These are phyloP conservation scores for Bufotes viridis DNA, from an alignment of 2,797 vertebrate species.

Conservation along the genomic window DNA sequence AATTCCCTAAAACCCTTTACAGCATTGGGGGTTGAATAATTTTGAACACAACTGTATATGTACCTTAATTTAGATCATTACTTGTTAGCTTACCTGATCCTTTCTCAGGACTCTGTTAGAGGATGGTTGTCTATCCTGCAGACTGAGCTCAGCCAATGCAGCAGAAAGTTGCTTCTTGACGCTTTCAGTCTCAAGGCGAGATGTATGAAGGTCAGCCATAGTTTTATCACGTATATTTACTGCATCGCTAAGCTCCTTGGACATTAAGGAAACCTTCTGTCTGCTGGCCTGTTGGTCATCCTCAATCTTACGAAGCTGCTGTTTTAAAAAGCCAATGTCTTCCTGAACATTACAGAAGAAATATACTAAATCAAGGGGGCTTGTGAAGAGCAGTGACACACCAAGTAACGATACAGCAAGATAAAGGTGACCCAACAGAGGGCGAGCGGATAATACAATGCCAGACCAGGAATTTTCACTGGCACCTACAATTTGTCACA, in stretches of 20 bases:
- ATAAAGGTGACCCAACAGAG: background rate
- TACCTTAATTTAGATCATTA: background rate
- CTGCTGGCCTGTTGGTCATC: constrained; percentile 92
- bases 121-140: constrained; percentile 75
- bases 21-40: too few species aligned
- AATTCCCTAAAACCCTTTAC: too few species aligned
- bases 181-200: constrained; percentile 86
- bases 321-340: constrained; percentile 83
- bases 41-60: too few species aligned
- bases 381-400: background rate
- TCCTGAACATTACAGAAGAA: constrained; percentile 74
- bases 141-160: constrained; percentile 78
- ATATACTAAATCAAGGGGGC: constrained; percentile 21
- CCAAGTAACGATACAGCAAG: background rate
- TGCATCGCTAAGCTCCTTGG: constrained; percentile 91
- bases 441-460: too few species aligned
- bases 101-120: constrained; percentile 77
- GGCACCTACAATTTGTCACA: too few species aligned
- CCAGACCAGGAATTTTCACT: too few species aligned
- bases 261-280: constrained; percentile 87
- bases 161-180: constrained; percentile 86
- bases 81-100: constrained; percentile 66
- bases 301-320: constrained; percentile 92
- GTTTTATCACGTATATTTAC: constrained; percentile 90
- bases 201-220: constrained; percentile 92